These are phyloP conservation scores for Oscheius myriophilus DNA, from an alignment of 2,888 invertebrate genomes.

Conservation along the genomic window DNA sequence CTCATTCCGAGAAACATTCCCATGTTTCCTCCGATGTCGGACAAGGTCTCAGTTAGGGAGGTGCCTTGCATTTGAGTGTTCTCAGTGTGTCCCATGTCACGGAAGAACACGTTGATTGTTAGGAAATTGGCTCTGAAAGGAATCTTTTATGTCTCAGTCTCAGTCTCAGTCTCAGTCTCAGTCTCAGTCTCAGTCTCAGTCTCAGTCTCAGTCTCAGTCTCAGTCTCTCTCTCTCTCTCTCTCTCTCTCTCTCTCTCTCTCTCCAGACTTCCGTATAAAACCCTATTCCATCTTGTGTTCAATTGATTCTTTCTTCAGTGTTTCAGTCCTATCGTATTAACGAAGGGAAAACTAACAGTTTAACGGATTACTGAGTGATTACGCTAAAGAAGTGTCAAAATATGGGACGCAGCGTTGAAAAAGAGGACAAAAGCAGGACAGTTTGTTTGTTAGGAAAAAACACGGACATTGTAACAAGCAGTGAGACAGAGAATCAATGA, in stretches of 20 bases:
- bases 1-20: conserved; percentile 69
- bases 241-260: no score
- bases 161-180: background rate
- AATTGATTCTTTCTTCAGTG: background rate
- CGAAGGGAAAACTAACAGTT: no score
- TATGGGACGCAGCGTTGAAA: background rate
- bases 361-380: no score
- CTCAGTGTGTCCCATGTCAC: conserved; percentile 66
- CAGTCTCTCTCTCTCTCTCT: no score
- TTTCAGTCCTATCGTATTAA: background rate
- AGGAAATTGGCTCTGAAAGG: conserved; percentile 56
- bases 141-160: background rate
- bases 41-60: conserved; percentile 54
- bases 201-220: no score
- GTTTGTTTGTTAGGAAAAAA: no score
- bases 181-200: no score
- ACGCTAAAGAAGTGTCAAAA: background rate
- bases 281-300: no score
- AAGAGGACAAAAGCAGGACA: no score
- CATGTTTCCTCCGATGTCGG: conserved; percentile 70
- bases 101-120: conserved; percentile 62
- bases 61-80: conserved; percentile 62
- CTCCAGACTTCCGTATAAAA: no score
- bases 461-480: no score
- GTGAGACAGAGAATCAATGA: no score